Base-by-base conservation (phyloP, 64 coral and sea anemone genomes). In the Montipora foliosa region DNA sequence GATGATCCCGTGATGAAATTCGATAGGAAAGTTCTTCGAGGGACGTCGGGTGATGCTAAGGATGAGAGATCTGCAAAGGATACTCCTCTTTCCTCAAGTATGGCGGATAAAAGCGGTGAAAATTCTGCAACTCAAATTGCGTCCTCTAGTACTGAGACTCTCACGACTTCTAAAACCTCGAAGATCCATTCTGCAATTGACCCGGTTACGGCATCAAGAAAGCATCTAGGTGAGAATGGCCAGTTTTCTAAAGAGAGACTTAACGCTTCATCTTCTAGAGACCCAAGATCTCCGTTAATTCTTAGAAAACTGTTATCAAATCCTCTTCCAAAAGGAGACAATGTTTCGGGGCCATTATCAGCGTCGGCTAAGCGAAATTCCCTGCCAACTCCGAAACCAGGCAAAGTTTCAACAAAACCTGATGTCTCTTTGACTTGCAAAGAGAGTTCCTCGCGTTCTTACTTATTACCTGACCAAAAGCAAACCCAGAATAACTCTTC, bases 11-110 rank as follows among this genome's bases (percentile, higher is more conserved):
- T 37, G 37, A 37, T 37, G 37, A 8, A 47, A 86, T 86, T 86
- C 46, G 82, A 86, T 19, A 86, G 82, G 47, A 86, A 86, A 71
- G 48, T 86, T 24, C 66, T 71, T 20, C 82, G 82, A 9, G 50
- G 66, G 7, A 86, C 45, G 37, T 37, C 37, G 7, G 82, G 82
- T 21, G 82, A 72, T 86, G 15, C 68, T 12, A 64, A 86, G 46
- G 67, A 69, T 7, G 64, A 86, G 2, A 44, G 47, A 3, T 10
- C 47, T 70, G 82, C 7, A 86, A 46, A 47, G 7, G 67, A 67
- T 68, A 11, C 81, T 8, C 5, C 37, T 17, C 37, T 15, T 67
- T 6, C 8, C 5, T 9, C 61, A 47, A 67, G 29, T 24, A 45
- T 14, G 1, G 13, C 15, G 44, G 44, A 17, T 71, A 50, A 78